These are phyloP conservation scores for Steatornis caripensis DNA, from an alignment of 2,113 vertebrate species.

Conservation along the genomic window DNA sequence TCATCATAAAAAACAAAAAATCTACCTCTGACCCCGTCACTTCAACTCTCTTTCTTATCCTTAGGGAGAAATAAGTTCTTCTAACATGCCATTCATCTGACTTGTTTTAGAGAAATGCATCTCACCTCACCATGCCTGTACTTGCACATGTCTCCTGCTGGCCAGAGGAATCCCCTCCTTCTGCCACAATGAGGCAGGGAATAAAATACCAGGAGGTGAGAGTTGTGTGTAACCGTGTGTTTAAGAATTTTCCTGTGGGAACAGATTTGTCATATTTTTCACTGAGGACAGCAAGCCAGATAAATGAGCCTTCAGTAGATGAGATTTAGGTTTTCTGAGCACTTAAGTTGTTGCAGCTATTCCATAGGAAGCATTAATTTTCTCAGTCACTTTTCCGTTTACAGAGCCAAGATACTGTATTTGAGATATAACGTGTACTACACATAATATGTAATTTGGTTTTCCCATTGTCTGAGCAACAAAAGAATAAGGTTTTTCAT, in stretches of 20 bases:
- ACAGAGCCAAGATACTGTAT: neutral
- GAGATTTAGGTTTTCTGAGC: neutral
- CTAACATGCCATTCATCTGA: neutral
- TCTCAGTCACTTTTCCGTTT: neutral
- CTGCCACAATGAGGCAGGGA: rapidly evolving
- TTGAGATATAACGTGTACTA: neutral
- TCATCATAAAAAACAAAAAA: neutral
- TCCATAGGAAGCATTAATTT: neutral
- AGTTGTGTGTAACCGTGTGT: neutral
- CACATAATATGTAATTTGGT: neutral
- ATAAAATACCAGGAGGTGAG: neutral
- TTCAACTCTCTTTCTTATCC: neutral
- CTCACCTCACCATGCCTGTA: neutral
- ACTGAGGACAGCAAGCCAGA: neutral
- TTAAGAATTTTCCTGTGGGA: neutral
- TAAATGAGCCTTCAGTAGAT: neutral
- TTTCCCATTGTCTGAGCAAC: neutral
- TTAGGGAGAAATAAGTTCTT: neutral
- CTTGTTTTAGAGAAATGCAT: neutral
- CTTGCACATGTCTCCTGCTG: neutral
- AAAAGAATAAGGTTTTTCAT: neutral
- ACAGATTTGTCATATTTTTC: neutral
- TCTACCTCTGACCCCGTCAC: neutral
- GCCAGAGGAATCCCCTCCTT: neutral
- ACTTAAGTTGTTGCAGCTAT: neutral